Evolutionary conservation across 2,797 vertebrate species (phyloP).

Genomic region (Neomorphus geoffroyi): DNA sequence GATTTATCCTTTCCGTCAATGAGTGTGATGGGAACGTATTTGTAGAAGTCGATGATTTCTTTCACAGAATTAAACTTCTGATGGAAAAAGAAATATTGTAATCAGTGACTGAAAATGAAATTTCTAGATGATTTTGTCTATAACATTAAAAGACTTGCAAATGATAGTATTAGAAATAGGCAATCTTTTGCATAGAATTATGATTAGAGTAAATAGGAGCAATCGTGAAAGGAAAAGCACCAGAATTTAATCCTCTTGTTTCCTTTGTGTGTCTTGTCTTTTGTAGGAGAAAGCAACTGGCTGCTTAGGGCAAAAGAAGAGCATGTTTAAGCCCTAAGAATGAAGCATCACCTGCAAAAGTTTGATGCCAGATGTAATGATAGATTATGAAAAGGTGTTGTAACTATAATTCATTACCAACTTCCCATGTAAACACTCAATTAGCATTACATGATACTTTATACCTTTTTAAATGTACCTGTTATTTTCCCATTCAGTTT

Average conservation of each 20-base stretch:
- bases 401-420: not conserved
- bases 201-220: not conserved
- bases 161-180: not conserved
- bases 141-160: not conserved
- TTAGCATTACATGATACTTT: not conserved
- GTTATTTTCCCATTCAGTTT: not conserved
- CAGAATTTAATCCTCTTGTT: not conserved
- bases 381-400: not conserved
- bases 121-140: not conserved
- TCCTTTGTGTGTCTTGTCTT: not conserved
- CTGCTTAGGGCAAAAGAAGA: not conserved
- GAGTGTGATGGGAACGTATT: constrained; percentile 83
- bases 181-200: not conserved
- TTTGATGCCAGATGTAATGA: not conserved
- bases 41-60: constrained; percentile 89
- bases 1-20: constrained; percentile 81
- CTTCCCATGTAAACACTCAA: not conserved
- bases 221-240: not conserved
- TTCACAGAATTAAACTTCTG: constrained; percentile 88
- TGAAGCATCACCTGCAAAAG: not conserved
- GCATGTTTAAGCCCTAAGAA: not conserved
- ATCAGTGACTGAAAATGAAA: not conserved
- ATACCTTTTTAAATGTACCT: not conserved
- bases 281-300: not conserved
- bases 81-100: not conserved